These are phyloP conservation scores for Diceros bicornis DNA, from an alignment of 2,797 vertebrate genomes.

Conservation along the genomic window DNA sequence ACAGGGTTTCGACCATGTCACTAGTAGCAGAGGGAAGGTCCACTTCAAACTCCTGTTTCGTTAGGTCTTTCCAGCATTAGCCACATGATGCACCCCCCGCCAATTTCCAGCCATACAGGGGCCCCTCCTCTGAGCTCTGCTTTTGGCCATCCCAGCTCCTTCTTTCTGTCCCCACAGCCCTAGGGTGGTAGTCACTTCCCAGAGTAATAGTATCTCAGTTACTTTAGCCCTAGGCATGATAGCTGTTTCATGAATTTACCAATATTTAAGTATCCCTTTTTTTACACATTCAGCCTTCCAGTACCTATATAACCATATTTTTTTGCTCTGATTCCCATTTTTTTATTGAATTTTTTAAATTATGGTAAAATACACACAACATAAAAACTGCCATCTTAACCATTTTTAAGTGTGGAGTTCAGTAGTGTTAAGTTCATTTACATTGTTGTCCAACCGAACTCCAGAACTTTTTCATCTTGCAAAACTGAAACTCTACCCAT, in stretches of 20 bases:
- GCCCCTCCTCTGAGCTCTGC: background rate
- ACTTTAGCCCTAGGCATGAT: background rate
- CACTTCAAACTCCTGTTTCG: background rate
- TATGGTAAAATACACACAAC: background rate
- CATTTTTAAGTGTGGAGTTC: background rate
- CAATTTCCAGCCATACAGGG: background rate
- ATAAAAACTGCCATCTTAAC: background rate
- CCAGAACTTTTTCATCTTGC: too few relatives aligned
- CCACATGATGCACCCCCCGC: accelerated
- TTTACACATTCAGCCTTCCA: background rate
- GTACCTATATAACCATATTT: background rate
- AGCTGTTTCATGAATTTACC: background rate
- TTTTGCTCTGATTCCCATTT: background rate
- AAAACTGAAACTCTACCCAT: too few relatives aligned
- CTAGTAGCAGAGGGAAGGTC: background rate
- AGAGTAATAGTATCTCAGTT: background rate
- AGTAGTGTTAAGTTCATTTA: background rate
- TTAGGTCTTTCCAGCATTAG: background rate
- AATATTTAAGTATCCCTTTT: background rate
- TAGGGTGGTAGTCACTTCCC: too few relatives aligned
- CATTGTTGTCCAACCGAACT: background rate
- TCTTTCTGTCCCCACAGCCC: background rate
- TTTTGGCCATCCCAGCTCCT: background rate
- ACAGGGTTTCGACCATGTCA: too few relatives aligned
- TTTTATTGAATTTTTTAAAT: background rate